Evolutionary conservation across 1,140 invertebrate species (phyloP).

Genomic region (Doryteuthis pealeii): DNA sequence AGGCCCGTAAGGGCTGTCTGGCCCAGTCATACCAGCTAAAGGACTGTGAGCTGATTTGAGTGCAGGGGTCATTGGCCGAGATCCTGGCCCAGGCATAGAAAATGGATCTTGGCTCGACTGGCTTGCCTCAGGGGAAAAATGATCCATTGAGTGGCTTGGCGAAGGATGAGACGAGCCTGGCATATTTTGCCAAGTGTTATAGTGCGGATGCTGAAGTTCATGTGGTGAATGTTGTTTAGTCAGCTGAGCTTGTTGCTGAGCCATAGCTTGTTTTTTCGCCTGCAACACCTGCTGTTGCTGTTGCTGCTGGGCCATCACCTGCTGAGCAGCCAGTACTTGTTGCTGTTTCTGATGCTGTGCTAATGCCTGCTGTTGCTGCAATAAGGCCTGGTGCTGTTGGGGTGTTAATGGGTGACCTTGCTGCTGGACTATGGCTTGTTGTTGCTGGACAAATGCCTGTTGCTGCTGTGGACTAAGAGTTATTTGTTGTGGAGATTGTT

Average conservation of each 20-base stretch:
- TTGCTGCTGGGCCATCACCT: constrained; percentile 5
- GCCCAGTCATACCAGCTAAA: background rate
- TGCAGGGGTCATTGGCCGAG: constrained; percentile 6
- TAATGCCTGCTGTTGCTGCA: background rate
- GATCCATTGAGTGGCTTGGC: background rate
- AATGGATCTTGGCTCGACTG: background rate
- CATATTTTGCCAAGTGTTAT: constrained; percentile 5
- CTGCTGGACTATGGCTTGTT: background rate
- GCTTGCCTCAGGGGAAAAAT: background rate
- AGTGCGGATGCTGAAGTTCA: background rate
- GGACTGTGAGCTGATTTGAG: constrained; percentile 5
- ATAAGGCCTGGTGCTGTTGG: background rate
- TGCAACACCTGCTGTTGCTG: background rate
- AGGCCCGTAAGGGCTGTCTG: background rate
- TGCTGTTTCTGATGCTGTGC: background rate
- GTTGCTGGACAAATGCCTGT: constrained; percentile 7
- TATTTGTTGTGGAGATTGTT: constrained; percentile 5
- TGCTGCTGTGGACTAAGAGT: background rate
- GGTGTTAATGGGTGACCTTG: background rate
- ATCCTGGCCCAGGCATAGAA: constrained; percentile 3
- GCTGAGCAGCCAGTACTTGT: background rate
- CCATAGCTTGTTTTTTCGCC: constrained; percentile 3
- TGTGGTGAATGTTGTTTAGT: constrained; percentile 3
- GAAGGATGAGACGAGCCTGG: background rate
- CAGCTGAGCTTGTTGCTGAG: background rate